Evolutionary conservation across 2,797 vertebrate genomes (phyloP).

Genomic region (Phrynocephalus forsythii): DNA sequence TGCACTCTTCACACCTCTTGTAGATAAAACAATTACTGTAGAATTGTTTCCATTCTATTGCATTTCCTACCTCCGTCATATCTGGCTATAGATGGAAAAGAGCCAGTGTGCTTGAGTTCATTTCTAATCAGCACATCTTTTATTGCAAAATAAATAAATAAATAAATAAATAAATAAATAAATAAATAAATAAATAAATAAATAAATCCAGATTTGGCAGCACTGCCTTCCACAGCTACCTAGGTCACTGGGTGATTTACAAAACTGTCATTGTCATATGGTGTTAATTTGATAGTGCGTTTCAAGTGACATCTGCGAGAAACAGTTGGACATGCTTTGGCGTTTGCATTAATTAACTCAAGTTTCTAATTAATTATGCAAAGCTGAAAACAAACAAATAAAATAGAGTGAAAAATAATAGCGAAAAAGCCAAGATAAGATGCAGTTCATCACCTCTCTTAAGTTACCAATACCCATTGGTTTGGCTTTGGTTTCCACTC

Average conservation of each 20-base stretch:
- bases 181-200: too few relatives aligned
- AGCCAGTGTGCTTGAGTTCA: not conserved
- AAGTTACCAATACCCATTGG: not conserved
- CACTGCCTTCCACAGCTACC: conserved; percentile 58
- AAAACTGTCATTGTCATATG: conserved; percentile 69
- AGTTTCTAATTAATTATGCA: conserved; percentile 73
- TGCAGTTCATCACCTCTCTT: not conserved
- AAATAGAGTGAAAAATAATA: conserved; percentile 68
- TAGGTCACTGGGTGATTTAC: conserved; percentile 70
- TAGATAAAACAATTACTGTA: not conserved
- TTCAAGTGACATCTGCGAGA: conserved; percentile 76
- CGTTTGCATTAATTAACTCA: conserved; percentile 73
- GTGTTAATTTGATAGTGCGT: conserved; percentile 75
- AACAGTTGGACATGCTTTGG: conserved; percentile 74
- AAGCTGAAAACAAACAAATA: conserved; percentile 72
- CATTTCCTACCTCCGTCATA: not conserved
- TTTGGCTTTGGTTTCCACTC: conserved; percentile 36
- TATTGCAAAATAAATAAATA: too few relatives aligned
- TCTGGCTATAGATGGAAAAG: conserved; percentile 51
- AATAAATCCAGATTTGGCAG: conserved; percentile 19
- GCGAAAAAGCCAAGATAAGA: conserved; percentile 31
- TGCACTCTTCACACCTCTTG: not conserved
- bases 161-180: too few relatives aligned
- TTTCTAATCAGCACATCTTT: conserved; percentile 48
- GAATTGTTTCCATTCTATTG: not conserved